Percentiles rank a stretch among this genome's conserved stretches.
Evolutionary conservation across 2,797 vertebrate genomes (phyloP).

Genomic region (Xenentodon cancila): DNA sequence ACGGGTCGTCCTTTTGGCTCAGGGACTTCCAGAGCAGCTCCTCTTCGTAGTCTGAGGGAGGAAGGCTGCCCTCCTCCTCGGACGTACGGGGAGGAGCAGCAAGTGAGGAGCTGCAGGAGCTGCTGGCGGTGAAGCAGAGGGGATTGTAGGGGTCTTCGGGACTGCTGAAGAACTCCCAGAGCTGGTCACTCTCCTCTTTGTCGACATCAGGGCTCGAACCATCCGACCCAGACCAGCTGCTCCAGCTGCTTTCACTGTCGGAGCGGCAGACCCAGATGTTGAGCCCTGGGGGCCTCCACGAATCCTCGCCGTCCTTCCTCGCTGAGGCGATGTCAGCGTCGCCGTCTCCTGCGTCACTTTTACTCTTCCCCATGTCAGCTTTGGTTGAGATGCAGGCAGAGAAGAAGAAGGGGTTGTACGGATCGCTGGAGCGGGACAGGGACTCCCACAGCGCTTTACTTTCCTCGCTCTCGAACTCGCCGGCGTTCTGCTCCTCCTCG

Average conservation of each 20-base stretch:
- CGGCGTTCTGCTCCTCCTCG: constrained; percentile 62
- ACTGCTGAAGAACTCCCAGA: constrained; percentile 79
- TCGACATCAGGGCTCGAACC: constrained; percentile 71
- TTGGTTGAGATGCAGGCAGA: constrained; percentile 75
- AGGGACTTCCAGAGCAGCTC: constrained; percentile 80
- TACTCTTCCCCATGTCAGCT: constrained; percentile 47
- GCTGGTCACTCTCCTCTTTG: constrained; percentile 76
- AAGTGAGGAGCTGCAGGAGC: constrained; percentile 49
- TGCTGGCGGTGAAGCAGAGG: constrained; percentile 80
- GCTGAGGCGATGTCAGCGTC: constrained; percentile 30
- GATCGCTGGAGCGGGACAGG: constrained; percentile 72
- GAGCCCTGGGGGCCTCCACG: constrained; percentile 28
- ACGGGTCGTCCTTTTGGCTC: constrained; percentile 72
- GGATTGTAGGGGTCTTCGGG: constrained; percentile 82
- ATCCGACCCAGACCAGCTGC: constrained; percentile 79
- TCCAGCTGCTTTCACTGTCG: constrained; percentile 82
- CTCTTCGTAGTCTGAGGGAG: constrained; percentile 73
- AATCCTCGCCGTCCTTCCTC: constrained; percentile 42
- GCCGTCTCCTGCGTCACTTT: constrained; percentile 23
- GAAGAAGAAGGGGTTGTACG: constrained; percentile 79
- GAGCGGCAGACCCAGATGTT: constrained; percentile 69
- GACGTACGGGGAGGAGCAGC: constrained; percentile 27
- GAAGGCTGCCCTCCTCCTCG: constrained; percentile 36
- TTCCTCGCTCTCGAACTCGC: constrained; percentile 72
- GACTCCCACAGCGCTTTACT: constrained; percentile 76